Conservation (phyloP, 2,797 vertebrate species). For the Anguilla anguilla region DNA sequence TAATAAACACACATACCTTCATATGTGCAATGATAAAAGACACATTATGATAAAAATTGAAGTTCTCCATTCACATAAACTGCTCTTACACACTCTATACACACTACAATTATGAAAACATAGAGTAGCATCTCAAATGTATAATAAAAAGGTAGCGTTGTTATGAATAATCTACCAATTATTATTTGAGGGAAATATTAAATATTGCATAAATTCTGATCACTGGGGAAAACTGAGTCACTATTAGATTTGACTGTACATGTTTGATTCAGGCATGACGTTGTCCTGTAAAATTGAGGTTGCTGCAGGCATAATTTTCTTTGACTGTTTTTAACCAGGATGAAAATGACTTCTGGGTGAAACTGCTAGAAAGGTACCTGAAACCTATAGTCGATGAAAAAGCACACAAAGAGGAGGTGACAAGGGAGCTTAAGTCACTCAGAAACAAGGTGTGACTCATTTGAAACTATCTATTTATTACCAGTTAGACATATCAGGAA, state of each 20-base stretch:
- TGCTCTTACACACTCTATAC: not conserved
- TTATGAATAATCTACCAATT: not conserved
- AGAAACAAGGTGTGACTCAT: slow-evolving; percentile 71
- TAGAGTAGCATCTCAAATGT: not conserved
- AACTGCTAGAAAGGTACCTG: slow-evolving; percentile 73
- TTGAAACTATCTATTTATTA: not conserved
- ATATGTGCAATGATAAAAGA: not conserved
- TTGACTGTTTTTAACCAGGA: slow-evolving; percentile 53
- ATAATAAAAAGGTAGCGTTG: not conserved
- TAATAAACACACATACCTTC: not conserved
- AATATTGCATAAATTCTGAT: not conserved
- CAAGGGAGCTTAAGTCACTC: slow-evolving; percentile 73
- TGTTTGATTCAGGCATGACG: not conserved
- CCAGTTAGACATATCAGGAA: not conserved
- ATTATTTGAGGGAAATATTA: not conserved
- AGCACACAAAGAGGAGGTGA: slow-evolving; percentile 61
- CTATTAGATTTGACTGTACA: not conserved
- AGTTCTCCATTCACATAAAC: not conserved
- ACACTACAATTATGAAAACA: not conserved
- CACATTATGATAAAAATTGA: not conserved
- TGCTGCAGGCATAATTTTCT: not conserved
- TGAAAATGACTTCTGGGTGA: slow-evolving; percentile 76
- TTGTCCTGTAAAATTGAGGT: not conserved
- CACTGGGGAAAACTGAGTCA: not conserved
- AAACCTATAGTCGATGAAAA: slow-evolving; percentile 62